Conservation (phyloP, 1,140 invertebrate species). For the Leptinotarsa defecta region DNA sequence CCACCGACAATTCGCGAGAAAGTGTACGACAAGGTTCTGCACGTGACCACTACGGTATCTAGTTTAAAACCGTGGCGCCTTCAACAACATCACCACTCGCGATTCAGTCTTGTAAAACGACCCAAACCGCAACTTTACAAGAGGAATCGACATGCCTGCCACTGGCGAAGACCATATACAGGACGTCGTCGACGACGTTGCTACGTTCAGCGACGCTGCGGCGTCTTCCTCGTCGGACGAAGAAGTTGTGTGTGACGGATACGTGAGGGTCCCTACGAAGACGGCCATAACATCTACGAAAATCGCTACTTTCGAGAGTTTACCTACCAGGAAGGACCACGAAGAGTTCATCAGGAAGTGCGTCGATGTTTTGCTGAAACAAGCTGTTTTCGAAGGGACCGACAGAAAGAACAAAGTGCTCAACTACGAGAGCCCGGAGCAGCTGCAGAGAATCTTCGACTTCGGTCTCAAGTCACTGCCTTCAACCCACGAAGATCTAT, state of each 20-base stretch:
- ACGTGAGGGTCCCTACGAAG: background rate
- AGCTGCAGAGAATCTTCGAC: conserved; percentile 68
- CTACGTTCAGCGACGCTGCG: conserved; percentile 43
- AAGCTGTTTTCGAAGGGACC: conserved; percentile 76
- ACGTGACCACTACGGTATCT: conserved; percentile 6
- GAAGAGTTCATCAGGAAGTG: conserved; percentile 73
- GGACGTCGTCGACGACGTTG: conserved; percentile 37
- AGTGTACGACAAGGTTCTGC: conserved; percentile 14
- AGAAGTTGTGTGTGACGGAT: conserved; percentile 29
- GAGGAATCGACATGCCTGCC: conserved; percentile 41
- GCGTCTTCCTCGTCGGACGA: conserved; percentile 42
- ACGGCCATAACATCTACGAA: conserved; percentile 1
- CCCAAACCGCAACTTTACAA: conserved; percentile 32
- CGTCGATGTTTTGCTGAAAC: conserved; percentile 71
- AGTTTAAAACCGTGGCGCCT: conserved; percentile 12
- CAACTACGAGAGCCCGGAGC: conserved; percentile 73
- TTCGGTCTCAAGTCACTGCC: conserved; percentile 65
- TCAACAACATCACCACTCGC: background rate
- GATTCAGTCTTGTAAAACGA: conserved; percentile 39
- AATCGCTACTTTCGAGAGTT: conserved; percentile 53
- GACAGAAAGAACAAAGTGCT: conserved; percentile 71
- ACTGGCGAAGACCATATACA: conserved; percentile 31
- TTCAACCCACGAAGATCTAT: conserved; percentile 68
- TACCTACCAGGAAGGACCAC: conserved; percentile 64
- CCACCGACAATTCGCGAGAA: background rate